Percentiles rank a stretch among this genome's conserved stretches.
These are phyloP conservation scores for Dynastes tityus DNA, from an alignment of 2,888 invertebrate species.

Conservation along the genomic window DNA sequence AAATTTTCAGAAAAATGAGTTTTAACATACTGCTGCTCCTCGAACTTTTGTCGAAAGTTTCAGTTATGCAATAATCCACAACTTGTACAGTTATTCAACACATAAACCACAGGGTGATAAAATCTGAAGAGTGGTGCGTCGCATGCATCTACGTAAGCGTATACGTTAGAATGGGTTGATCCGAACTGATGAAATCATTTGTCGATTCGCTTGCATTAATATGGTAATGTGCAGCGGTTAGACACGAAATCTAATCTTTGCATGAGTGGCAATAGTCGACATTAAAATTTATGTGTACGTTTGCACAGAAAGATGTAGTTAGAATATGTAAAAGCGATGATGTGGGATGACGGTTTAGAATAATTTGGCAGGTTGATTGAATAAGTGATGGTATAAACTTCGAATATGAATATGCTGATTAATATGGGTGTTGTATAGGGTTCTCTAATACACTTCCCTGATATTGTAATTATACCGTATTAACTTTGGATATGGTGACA, in stretches of 20 bases:
- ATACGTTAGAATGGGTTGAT: background rate
- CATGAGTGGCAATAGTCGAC: background rate
- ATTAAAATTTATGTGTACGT: conserved; percentile 7
- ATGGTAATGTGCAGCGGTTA: background rate
- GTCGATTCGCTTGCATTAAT: conserved; percentile 6
- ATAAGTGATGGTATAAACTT: background rate
- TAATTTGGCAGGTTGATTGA: background rate
- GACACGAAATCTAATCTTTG: background rate
- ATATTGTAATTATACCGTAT: no score
- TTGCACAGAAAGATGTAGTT: conserved; percentile 1
- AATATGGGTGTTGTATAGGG: background rate
- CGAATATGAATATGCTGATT: background rate
- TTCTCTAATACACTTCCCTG: background rate
- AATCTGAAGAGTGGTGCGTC: background rate
- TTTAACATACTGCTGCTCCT: no score
- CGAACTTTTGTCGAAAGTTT: no score
- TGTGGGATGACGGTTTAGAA: conserved; percentile 3
- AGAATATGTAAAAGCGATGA: background rate
- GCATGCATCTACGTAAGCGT: background rate
- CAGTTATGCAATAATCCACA: background rate
- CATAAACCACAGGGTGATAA: background rate
- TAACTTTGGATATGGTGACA: no score
- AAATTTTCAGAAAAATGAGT: no score
- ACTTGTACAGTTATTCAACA: background rate
- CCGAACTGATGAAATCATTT: conserved; percentile 1